Evolutionary conservation across 2,113 vertebrate species (phyloP).

Genomic region (Hiodon alosoides): DNA sequence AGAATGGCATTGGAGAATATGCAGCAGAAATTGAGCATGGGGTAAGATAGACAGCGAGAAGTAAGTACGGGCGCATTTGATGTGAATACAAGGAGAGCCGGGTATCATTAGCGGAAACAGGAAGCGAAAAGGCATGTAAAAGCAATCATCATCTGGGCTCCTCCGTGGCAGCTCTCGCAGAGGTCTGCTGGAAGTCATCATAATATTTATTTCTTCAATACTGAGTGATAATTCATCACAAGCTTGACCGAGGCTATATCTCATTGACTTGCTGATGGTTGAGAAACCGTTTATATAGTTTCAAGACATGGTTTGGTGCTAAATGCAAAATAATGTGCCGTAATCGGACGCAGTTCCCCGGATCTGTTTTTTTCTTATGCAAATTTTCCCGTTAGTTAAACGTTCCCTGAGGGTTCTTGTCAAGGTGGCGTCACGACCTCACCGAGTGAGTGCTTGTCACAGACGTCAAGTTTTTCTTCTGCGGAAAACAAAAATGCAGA

Average conservation of each 20-base stretch:
- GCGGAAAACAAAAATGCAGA: slow-evolving; percentile 8
- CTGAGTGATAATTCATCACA: slow-evolving; percentile 49
- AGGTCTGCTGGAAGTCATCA: slow-evolving; percentile 49
- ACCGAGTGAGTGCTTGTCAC: slow-evolving; percentile 6
- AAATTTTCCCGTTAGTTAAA: not conserved
- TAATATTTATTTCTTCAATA: slow-evolving; percentile 41
- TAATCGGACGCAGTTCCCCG: no score
- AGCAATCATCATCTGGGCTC: slow-evolving; percentile 59
- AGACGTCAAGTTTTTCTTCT: not conserved
- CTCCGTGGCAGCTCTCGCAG: slow-evolving; percentile 39
- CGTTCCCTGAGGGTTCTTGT: no score
- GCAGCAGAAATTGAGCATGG: no score
- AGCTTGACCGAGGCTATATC: slow-evolving; percentile 30
- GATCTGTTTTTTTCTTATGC: not conserved
- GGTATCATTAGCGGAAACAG: slow-evolving; percentile 30
- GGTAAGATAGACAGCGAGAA: not conserved
- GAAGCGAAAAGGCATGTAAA: slow-evolving; percentile 56
- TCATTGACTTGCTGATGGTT: slow-evolving; percentile 19
- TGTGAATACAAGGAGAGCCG: not conserved
- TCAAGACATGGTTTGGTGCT: no score
- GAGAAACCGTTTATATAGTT: not conserved
- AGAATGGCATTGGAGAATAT: not conserved
- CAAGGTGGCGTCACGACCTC: slow-evolving; percentile 5
- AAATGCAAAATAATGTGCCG: no score
- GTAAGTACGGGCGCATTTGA: not conserved